Percentiles rank a stretch among this genome's conserved stretches.
Conservation (phyloP, 2,797 vertebrate species). For the Mergus octosetaceus region DNA sequence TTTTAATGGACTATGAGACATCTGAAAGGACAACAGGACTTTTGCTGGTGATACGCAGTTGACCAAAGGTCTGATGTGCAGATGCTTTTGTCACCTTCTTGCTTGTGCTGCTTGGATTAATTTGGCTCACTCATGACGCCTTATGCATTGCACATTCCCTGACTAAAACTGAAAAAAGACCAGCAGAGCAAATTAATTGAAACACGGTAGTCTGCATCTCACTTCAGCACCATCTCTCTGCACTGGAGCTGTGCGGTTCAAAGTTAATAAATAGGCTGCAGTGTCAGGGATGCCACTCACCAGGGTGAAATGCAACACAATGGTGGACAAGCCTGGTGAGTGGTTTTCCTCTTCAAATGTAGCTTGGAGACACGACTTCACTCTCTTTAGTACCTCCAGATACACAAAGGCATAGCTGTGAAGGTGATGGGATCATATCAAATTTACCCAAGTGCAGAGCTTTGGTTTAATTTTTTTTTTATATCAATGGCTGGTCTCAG, state of each 20-base stretch:
- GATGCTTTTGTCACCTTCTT: not conserved
- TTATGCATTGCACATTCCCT: not conserved
- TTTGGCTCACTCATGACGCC: not conserved
- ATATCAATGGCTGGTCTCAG: constrained; percentile 75
- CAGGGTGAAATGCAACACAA: not conserved
- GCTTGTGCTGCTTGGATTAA: not conserved
- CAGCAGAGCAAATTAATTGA: not conserved
- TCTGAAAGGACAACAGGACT: not conserved
- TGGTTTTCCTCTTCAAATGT: not conserved
- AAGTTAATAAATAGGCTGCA: constrained; percentile 7
- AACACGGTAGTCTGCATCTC: not conserved
- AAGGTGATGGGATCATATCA: constrained; percentile 34
- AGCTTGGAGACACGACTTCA: not conserved
- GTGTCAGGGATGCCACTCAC: not conserved
- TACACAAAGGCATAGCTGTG: constrained; percentile 11
- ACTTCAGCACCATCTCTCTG: not conserved
- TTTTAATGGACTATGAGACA: not conserved
- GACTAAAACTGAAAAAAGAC: not conserved
- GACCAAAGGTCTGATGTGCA: not conserved
- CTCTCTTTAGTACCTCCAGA: not conserved
- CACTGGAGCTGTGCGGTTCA: fast-evolving
- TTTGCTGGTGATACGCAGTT: not conserved
- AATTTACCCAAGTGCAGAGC: constrained; percentile 16
- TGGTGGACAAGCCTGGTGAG: constrained; percentile 12
- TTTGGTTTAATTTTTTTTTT: constrained; percentile 47